A percentile compares a stretch with the other conserved stretches of the same genome.
These are phyloP conservation scores for Machimus atricapillus DNA, from an alignment of 2,888 invertebrate species.

Conservation along the genomic window DNA sequence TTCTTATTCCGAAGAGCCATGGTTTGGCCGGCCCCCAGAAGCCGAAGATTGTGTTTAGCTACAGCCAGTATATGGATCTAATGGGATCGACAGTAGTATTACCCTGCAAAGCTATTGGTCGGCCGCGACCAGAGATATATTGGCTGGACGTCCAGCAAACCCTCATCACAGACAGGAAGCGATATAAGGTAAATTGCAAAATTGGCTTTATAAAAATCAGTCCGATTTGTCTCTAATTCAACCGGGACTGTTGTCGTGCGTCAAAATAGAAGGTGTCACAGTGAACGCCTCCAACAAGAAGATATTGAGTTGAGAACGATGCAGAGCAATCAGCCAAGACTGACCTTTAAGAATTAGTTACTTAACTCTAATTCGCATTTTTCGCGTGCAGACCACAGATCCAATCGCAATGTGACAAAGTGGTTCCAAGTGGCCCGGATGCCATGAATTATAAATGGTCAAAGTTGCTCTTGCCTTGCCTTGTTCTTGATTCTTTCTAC, in stretches of 20 bases:
- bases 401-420: neutral
- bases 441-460: neutral
- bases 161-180: slow-evolving; percentile 58
- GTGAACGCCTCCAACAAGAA: neutral
- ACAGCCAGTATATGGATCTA: slow-evolving; percentile 65
- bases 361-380: neutral
- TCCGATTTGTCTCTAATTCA: neutral
- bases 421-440: neutral
- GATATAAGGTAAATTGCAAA: slow-evolving; percentile 61
- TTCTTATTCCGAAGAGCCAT: slow-evolving; percentile 61
- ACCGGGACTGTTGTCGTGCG: slow-evolving; percentile 16
- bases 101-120: slow-evolving; percentile 74
- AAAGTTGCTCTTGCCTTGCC: neutral
- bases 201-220: neutral
- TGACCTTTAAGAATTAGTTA: neutral
- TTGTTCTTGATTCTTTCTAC: neutral
- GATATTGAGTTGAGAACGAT: slow-evolving; percentile 1
- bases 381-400: neutral
- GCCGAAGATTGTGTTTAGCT: slow-evolving; percentile 66
- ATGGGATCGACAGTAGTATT: slow-evolving; percentile 70
- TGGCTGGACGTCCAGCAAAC: slow-evolving; percentile 72
- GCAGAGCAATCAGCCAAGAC: slow-evolving; percentile 12
- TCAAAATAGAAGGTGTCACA: neutral
- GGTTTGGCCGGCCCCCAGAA: slow-evolving; percentile 62
- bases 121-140: slow-evolving; percentile 68